Evolutionary conservation across 2,113 vertebrate species (phyloP).

Genomic region (Chroicocephalus ridibundus): DNA sequence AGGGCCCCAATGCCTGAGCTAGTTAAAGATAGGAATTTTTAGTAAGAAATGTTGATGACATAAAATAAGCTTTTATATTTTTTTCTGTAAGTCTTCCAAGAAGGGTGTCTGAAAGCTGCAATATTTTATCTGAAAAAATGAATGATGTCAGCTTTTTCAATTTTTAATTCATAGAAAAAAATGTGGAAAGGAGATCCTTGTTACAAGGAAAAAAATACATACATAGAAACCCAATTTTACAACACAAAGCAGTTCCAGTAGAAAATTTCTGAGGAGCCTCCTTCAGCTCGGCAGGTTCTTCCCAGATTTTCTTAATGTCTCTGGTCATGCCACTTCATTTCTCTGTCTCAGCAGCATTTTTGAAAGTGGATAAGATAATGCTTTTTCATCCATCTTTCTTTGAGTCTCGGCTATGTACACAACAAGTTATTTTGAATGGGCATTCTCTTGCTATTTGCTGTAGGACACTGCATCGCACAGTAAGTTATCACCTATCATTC

Average conservation of each 20-base stretch:
- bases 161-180: not conserved
- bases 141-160: not conserved
- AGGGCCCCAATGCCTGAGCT: not conserved
- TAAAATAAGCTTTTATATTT: not conserved
- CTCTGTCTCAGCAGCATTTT: not conserved
- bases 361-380: not conserved
- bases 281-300: not conserved
- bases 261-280: not conserved
- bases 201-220: not conserved
- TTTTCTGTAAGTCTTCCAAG: not conserved
- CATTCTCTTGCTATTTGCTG: not conserved
- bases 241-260: not conserved
- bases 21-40: not conserved
- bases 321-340: not conserved
- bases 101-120: not conserved
- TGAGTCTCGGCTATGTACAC: not conserved
- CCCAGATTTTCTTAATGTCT: not conserved
- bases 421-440: not conserved
- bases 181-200: not conserved
- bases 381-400: not conserved
- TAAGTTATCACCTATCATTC: not conserved
- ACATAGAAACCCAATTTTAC: not conserved
- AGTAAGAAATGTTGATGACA: not conserved
- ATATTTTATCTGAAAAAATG: not conserved
- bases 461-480: not conserved